Evolutionary conservation across 2,113 vertebrate species (phyloP), one percentile per base, ranked within the genome.

Genomic region (Hippocampus abdominalis): DNA sequence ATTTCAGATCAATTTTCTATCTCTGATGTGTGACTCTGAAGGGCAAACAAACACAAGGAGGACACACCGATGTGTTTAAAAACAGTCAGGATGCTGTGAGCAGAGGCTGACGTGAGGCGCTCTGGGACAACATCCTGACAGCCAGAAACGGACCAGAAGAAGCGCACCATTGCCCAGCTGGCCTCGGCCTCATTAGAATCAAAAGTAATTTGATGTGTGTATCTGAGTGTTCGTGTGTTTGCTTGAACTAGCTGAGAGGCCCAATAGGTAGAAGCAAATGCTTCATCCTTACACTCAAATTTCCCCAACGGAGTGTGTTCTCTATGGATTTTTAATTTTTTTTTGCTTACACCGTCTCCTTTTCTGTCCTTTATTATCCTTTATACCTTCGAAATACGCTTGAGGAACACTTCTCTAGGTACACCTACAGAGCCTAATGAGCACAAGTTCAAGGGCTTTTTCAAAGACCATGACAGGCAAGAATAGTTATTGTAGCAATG

Each of bases 261-360:
- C 79, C 83, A 80, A 66, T 86, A 77, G 81, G 82, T 77, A 81
- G 75, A 66, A 88, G 82, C 87, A 90, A 87, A 88, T 90, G 87
- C 87, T 87, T 62, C 78, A 70, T 83, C 82, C 81, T 84, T 71
- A 81, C 79, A 82, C 76, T 88, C 64, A 75, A 80, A 77, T 73
- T 76, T 67, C 79, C 79, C 70, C 74, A 76, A 53, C 75, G 57
- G 74, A 74, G 73, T 74, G 63, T 70, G 70, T 70, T 79, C 74
- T 70, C 63, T 64, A 40, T 48, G 74, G 69, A 25, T 61, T 69
- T 49, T 51, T 27, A 56, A 25, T 51, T 64, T 25, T 29, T 72
- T 68, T 81, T 60, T 77, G 61, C 65, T 64, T 64, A 66, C 49
- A 64, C 65, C 1, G 25, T 77, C 39, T 80, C 48, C 67, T 2